Evolutionary conservation across 2,113 vertebrate genomes (phyloP).

Genomic region (Hydrochoerus hydrochaeris): DNA sequence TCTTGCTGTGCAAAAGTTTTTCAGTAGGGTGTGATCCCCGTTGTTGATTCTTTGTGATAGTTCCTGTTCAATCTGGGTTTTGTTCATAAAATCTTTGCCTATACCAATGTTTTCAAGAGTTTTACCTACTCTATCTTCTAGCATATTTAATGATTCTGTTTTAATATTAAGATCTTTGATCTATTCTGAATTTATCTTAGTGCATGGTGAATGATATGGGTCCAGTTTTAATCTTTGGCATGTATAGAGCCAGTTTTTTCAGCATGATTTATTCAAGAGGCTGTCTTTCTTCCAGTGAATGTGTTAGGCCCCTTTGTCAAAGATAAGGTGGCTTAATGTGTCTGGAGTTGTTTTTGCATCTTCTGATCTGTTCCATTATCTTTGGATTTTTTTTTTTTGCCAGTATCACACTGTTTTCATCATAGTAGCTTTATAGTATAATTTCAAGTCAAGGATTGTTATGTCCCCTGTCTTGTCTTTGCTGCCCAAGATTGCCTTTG

Average conservation of each 20-base stretch:
- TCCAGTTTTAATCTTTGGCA: not conserved
- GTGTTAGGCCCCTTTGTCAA: not conserved
- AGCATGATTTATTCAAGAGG: not conserved
- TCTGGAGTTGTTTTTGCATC: not conserved
- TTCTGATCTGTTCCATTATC: not conserved
- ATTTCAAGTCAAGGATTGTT: not conserved
- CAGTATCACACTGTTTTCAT: not conserved
- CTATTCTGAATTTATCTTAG: not conserved
- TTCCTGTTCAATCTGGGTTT: not conserved
- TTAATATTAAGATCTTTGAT: not conserved
- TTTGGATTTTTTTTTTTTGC: not conserved
- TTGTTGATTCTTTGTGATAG: not conserved
- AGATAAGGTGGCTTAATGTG: not conserved
- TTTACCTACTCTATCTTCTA: not conserved
- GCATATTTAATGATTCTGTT: not conserved
- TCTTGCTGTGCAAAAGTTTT: no score
- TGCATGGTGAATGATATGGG: not conserved
- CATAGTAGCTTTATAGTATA: not conserved
- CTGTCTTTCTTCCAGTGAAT: not conserved
- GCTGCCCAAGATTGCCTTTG: not conserved
- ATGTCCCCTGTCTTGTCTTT: not conserved
- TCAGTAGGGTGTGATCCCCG: not conserved
- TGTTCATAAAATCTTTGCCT: not conserved
- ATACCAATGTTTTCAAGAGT: not conserved
- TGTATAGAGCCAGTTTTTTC: not conserved